Conservation (phyloP, 2,888 invertebrate species). For the Meloe dianella region DNA sequence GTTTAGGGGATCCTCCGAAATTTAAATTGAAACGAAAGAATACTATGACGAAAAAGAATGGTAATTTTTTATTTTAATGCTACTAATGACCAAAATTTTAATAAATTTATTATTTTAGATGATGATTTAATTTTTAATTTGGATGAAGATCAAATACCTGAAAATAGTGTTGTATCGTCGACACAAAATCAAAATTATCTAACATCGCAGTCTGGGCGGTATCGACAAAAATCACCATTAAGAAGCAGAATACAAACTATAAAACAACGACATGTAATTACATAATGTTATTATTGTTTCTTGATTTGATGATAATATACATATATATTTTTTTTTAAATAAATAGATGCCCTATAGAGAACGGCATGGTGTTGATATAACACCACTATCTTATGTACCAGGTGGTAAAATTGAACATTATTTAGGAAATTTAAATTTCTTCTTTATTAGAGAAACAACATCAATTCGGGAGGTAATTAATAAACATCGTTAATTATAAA, state of each 20-base stretch:
- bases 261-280: slow-evolving; percentile 54
- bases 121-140: slow-evolving; percentile 84
- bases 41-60: slow-evolving; percentile 52
- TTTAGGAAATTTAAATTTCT: slow-evolving; percentile 89
- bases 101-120: slow-evolving; percentile 56
- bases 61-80: slow-evolving; percentile 36
- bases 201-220: slow-evolving; percentile 53
- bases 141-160: slow-evolving; percentile 74
- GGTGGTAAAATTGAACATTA: slow-evolving; percentile 81
- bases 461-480: slow-evolving; percentile 77
- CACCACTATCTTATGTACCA: slow-evolving; percentile 79
- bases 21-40: slow-evolving; percentile 60
- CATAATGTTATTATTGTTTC: background rate
- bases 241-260: slow-evolving; percentile 52
- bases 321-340: slow-evolving; percentile 10
- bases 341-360: slow-evolving; percentile 57
- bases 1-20: slow-evolving; percentile 69
- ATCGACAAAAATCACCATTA: slow-evolving; percentile 64
- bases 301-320: no score
- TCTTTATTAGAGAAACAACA: slow-evolving; percentile 94
- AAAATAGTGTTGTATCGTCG: slow-evolving; percentile 42
- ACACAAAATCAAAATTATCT: slow-evolving; percentile 23
- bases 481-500: slow-evolving; percentile 1
- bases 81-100: background rate
- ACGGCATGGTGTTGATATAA: slow-evolving; percentile 76